Base-by-base conservation (phyloP, 2,797 vertebrate genomes). In the Acestrorhynchus altus region DNA sequence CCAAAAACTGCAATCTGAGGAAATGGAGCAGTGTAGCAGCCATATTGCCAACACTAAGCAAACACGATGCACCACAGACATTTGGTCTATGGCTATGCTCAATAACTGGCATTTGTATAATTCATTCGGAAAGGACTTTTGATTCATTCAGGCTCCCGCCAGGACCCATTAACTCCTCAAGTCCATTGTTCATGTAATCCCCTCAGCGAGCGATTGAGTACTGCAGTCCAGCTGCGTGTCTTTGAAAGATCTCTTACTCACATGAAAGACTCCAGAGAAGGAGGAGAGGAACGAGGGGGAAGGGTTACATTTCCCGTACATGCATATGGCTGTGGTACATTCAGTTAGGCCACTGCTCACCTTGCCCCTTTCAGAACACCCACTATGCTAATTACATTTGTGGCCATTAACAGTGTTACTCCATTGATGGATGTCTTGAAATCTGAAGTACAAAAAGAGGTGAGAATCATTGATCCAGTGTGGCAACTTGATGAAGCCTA, bases 361-460 rank as follows among this genome's bases (percentile, higher is more conserved):
- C 79, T 72, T 49, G 12, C 75, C 72, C 39, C 31, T 82, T 73
- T 70, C 74, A 79, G 72, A 65, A 87, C 83, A 52, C 73, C 67
- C 76, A 84, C 72, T 85, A 71, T 4, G 15, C 71, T 85, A 77
- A 78, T 85, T 81, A 85, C 84, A 90, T 89, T 83, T 86, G 75
- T 79, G 74, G 82, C 79, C 68, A 72, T 84, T 66, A 78, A 74
- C 73, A 59, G 60, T 83, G 74, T 56, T 77, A 40, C 42, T 67
- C 59, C 81, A 75, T 39, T 18, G 81, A 85, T 86, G 83, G 79
- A 84, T 57, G 74, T 76, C 82, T 85, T 59, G 81, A 79, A 66
- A 52, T 75, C 56, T 82, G 79, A 88, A 68, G 79, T 84, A 75
- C 74, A 80, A 81, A 87, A 80, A 84, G 79, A 20, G 20, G 4